Evolutionary conservation across 1,140 invertebrate genomes (phyloP), one percentile per base, ranked within the genome.

Genomic region (Drosophila littoralis): DNA sequence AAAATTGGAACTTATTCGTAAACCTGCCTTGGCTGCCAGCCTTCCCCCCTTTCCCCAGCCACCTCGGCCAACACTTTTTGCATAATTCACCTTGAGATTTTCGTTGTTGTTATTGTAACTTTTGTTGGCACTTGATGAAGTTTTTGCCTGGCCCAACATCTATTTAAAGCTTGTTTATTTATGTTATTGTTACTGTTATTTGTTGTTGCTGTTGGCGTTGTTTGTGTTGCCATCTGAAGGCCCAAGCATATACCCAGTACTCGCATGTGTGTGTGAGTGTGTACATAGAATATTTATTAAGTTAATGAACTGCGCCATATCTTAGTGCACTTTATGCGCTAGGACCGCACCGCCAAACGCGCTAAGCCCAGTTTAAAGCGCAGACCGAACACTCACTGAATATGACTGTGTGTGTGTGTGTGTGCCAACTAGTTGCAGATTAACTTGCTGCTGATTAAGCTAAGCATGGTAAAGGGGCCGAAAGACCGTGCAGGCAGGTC

Each of bases 121-220:
- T 77, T 81, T 81, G 73, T 77, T 81, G 60, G 40, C 79, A 54
- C 64, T 78, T 82, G 70, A 82, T 82, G 79, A 82, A 82, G 79
- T 82, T 79, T 70, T 70, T 46, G 28, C 54, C 40, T 51, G 55
- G 45, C 57, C 45, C 64, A 59, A 69, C 76, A 79, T 69, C 70
- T 69, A 81, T 82, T 81, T 70, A 46, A 61, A 75, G 75, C 70
- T 55, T 67, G 74, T 78, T 82, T 82, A 78, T 81, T 81, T 80
- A 82, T 74, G 58, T 63, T 70, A 61, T 50, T 75, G 71, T 61
- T 74, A 54, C 59, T 58, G 35, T 36, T 50, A 12, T 68, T 64
- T 61, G 22, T 58, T 64, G 42, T 71, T 46, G 58, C 40, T 65
- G 71, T 35, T 67, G 45, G 35, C 48, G 12, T 10, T 28, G 22